Evolutionary conservation across 2,797 vertebrate genomes (phyloP).

Genomic region (Clarias platycephalus): DNA sequence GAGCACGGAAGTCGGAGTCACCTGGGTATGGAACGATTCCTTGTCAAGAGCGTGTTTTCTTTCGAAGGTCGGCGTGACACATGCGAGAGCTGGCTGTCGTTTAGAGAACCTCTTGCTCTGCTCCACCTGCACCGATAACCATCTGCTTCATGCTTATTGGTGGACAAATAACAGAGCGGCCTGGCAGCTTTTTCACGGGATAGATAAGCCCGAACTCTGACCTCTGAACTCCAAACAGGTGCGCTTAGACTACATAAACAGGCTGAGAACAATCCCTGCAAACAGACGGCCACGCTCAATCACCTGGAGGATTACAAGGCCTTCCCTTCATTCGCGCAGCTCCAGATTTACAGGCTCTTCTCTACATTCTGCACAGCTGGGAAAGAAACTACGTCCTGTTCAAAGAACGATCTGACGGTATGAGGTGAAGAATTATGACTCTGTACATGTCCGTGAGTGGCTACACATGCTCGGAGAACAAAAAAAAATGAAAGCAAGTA

Average conservation of each 20-base stretch:
- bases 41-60: background rate
- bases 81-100: background rate
- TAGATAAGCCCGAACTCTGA: constrained; percentile 47
- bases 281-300: constrained; percentile 8
- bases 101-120: background rate
- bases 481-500: constrained; percentile 23
- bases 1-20: background rate
- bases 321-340: background rate
- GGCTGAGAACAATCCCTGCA: constrained; percentile 34
- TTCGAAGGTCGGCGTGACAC: background rate
- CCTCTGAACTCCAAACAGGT: constrained; percentile 57
- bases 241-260: constrained; percentile 46
- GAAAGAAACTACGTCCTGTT: constrained; percentile 21
- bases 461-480: constrained; percentile 29
- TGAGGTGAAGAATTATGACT: constrained; percentile 29
- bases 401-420: background rate
- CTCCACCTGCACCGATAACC: constrained; percentile 40
- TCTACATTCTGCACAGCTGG: constrained; percentile 21
- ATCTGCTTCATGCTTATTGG: background rate
- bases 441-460: constrained; percentile 18
- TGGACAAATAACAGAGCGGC: background rate
- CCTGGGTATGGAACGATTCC: background rate
- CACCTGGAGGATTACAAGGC: constrained; percentile 7
- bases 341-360: background rate
- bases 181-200: constrained; percentile 3